Evolutionary conservation across 2,888 invertebrate species (phyloP).

Genomic region (Toxonevra muliebris): DNA sequence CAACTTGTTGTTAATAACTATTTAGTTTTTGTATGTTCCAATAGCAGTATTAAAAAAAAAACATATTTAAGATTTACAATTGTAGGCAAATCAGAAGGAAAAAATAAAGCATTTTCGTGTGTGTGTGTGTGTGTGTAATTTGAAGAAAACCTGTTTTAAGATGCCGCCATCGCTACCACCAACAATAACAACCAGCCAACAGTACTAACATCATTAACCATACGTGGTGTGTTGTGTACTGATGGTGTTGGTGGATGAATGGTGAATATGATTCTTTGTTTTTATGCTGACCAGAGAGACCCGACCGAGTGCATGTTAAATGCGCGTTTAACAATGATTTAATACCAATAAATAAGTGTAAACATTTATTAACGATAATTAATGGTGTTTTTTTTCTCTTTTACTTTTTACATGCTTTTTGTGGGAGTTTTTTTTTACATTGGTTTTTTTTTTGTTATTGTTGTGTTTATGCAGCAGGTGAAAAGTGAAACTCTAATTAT

Average conservation of each 20-base stretch:
- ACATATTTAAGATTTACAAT: conserved; percentile 13
- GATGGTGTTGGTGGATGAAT: too few species aligned
- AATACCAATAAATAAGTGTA: conserved; percentile 60
- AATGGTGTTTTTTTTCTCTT: conserved; percentile 29
- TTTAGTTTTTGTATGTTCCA: not conserved
- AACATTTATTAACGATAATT: conserved; percentile 54
- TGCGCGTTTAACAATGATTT: conserved; percentile 59
- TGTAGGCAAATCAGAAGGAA: too few species aligned
- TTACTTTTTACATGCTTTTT: not conserved
- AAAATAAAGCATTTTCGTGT: too few species aligned
- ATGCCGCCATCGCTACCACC: conserved; percentile 18
- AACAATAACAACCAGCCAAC: not conserved
- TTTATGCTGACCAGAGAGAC: conserved; percentile 14
- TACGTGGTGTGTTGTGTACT: not conserved
- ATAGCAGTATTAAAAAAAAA: not conserved
- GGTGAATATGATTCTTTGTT: too few species aligned
- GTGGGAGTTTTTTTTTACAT: not conserved
- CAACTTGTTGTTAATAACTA: too few species aligned
- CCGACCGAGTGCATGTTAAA: conserved; percentile 53
- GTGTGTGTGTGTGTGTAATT: conserved; percentile 18
- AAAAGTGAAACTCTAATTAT: conserved; percentile 34
- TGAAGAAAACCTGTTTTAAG: conserved; percentile 19
- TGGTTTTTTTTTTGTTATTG: too few species aligned
- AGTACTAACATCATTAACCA: too few species aligned
- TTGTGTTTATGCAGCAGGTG: conserved; percentile 15